These are phyloP conservation scores for Epirrhoe tristata DNA, from an alignment of 2,888 invertebrate species.

Conservation along the genomic window DNA sequence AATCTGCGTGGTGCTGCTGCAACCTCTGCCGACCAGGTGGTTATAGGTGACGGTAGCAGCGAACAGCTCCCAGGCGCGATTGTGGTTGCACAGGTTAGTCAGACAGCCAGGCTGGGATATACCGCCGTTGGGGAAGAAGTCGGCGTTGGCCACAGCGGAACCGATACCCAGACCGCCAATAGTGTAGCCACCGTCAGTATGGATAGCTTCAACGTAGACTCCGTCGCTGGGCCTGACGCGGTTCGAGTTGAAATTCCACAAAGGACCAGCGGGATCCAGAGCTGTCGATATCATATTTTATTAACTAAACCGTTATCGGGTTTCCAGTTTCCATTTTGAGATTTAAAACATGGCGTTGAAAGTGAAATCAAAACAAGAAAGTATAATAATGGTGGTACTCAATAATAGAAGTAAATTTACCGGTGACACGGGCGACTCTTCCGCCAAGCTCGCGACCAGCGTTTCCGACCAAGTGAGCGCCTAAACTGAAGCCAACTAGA, in stretches of 20 bases:
- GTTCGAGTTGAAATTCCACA: conserved; percentile 54
- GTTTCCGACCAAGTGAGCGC: conserved; percentile 76
- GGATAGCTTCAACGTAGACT: conserved; percentile 67
- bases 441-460: conserved; percentile 69
- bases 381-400: no score
- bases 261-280: conserved; percentile 64
- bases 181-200: conserved; percentile 78
- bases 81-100: conserved; percentile 64
- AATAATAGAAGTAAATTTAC: not conserved
- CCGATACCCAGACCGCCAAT: conserved; percentile 76
- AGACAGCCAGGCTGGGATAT: conserved; percentile 68
- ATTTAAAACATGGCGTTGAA: no score
- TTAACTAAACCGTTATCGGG: no score
- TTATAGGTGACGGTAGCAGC: conserved; percentile 63
- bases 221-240: conserved; percentile 62
- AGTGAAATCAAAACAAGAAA: no score
- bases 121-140: conserved; percentile 87
- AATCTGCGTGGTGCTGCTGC: conserved; percentile 57
- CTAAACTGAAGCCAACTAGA: conserved; percentile 78
- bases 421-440: conserved; percentile 60
- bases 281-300: conserved; percentile 43
- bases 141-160: conserved; percentile 77
- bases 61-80: conserved; percentile 68
- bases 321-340: no score
- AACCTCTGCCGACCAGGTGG: conserved; percentile 61